Percentiles rank a stretch among this genome's conserved stretches.
Evolutionary conservation across 2,888 invertebrate genomes (phyloP).

Genomic region (Tiphia femorata): DNA sequence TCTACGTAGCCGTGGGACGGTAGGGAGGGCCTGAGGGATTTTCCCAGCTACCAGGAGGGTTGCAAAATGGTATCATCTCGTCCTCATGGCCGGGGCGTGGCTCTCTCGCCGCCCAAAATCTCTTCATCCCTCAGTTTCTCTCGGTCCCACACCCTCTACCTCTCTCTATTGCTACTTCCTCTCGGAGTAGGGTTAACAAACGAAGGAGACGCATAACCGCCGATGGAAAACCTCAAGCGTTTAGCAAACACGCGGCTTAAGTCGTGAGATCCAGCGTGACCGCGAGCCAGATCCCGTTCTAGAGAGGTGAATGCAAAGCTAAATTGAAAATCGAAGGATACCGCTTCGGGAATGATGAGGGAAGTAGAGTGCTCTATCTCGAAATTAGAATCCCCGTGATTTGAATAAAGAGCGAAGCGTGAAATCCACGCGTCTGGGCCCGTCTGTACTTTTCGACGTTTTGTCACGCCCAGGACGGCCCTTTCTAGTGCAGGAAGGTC

Average conservation of each 20-base stretch:
- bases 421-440: no score
- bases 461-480: no score
- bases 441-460: no score
- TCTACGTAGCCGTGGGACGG: slow-evolving; percentile 43
- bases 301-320: not conserved
- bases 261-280: not conserved
- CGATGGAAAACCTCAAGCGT: slow-evolving; percentile 30
- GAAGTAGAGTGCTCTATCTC: no score
- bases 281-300: not conserved
- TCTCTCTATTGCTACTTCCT: slow-evolving; percentile 6
- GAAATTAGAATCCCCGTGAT: no score
- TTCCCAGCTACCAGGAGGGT: slow-evolving; percentile 40
- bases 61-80: slow-evolving; percentile 57
- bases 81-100: slow-evolving; percentile 61
- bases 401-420: no score
- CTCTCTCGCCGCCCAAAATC: slow-evolving; percentile 42
- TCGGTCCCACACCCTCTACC: not conserved
- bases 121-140: slow-evolving; percentile 31
- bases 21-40: slow-evolving; percentile 32
- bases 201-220: slow-evolving; percentile 16
- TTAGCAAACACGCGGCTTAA: slow-evolving; percentile 3
- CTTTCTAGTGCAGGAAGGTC: no score
- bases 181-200: not conserved
- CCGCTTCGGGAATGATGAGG: no score
- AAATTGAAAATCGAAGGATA: not conserved